These are phyloP conservation scores for Merodon equestris DNA, from an alignment of 2,888 invertebrate species.

Conservation along the genomic window DNA sequence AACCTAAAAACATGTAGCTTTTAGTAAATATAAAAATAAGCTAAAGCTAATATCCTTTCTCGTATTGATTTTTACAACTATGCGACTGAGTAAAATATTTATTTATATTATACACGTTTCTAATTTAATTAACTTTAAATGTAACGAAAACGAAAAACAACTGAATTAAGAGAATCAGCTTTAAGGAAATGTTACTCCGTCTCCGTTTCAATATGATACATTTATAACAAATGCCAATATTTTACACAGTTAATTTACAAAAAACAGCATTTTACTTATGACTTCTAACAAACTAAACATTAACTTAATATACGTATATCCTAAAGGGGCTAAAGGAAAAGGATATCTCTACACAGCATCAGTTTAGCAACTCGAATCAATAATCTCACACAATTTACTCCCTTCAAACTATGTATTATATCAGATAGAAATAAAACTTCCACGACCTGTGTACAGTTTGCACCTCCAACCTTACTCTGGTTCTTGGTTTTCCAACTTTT, in stretches of 20 bases:
- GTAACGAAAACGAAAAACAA: conserved; percentile 14
- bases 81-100: conserved; percentile 57
- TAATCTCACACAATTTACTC: conserved; percentile 12
- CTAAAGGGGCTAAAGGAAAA: not conserved
- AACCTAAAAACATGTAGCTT: not conserved
- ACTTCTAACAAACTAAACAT: conserved; percentile 5
- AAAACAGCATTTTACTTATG: too few relatives aligned
- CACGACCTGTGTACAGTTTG: not conserved
- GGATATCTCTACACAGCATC: conserved; percentile 44
- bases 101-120: too few relatives aligned
- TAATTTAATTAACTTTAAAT: too few relatives aligned
- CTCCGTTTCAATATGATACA: conserved; percentile 34
- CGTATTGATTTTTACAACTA: conserved; percentile 32
- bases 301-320: not conserved
- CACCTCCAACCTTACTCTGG: too few relatives aligned
- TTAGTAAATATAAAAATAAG: conserved; percentile 8
- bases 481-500: too few relatives aligned
- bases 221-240: too few relatives aligned
- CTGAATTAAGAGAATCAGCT: conserved; percentile 40
- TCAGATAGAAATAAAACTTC: not conserved
- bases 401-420: not conserved
- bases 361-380: conserved; percentile 60
- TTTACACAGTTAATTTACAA: too few relatives aligned
- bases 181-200: conserved; percentile 46
- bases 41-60: conserved; percentile 26